phyloP scores from a whole-genome alignment of 2,888 invertebrate species.

The Amphipyra berbera region DNA sequence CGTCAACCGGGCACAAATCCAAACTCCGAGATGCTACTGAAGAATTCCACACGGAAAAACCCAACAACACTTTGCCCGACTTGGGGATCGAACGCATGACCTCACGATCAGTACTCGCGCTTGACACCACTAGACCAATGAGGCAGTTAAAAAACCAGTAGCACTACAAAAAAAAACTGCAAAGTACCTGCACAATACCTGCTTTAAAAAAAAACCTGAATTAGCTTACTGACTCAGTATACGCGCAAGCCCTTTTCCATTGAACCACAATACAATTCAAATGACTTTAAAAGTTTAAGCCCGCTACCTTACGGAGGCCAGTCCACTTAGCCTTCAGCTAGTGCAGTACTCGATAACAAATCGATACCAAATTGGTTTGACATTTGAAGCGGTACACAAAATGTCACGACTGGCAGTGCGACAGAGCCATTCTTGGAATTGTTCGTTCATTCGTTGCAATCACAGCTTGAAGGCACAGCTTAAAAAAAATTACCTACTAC shows the following conservation, averaged over 20 bases:
- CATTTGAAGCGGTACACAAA: conserved; percentile 50
- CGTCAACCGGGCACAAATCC: no score
- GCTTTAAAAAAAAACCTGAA: no score
- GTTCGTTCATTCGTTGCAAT: conserved; percentile 31
- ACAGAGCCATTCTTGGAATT: conserved; percentile 50
- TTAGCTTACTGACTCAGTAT: neutral
- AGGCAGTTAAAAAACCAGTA: no score
- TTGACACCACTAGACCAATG: no score
- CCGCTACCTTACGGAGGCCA: conserved; percentile 36
- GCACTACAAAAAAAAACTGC: no score
- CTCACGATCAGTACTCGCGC: no score
- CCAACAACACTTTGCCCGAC: no score
- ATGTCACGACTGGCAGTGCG: conserved; percentile 51
- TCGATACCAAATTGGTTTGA: conserved; percentile 59
- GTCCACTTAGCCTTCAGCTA: conserved; percentile 47
- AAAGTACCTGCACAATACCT: no score
- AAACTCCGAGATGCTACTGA: no score
- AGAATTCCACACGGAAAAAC: no score
- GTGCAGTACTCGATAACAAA: conserved; percentile 48
- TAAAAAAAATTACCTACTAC: no score
- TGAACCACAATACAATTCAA: conserved; percentile 31
- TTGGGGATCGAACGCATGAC: no score
- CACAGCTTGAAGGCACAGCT: conserved; percentile 4
- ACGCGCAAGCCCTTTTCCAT: conserved; percentile 21
- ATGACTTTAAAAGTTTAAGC: conserved; percentile 26